Percentiles rank a stretch among this genome's conserved stretches.
phyloP scores from a whole-genome alignment of 2,797 vertebrate species.

The Periparus ater region DNA sequence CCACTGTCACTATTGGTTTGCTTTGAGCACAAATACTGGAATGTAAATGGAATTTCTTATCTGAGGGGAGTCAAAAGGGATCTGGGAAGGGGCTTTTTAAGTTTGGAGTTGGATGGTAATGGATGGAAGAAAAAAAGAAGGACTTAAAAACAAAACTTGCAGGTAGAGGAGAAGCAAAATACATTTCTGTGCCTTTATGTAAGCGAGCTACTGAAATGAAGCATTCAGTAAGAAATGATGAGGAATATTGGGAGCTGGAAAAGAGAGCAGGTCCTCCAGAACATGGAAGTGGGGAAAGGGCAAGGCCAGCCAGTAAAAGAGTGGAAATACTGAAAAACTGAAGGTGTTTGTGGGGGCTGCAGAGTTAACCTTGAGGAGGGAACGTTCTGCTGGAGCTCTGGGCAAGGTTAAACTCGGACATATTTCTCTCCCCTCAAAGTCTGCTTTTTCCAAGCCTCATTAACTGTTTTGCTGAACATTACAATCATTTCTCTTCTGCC shows the following conservation, averaged over 20 bases:
- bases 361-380: not conserved
- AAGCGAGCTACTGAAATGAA: not conserved
- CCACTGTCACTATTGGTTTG: not conserved
- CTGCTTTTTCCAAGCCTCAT: constrained; percentile 49
- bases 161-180: not conserved
- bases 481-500: constrained; percentile 63
- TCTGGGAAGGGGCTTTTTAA: not conserved
- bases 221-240: not conserved
- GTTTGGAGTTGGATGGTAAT: not conserved
- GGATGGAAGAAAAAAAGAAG: not conserved
- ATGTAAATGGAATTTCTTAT: not conserved
- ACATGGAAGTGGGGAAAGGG: not conserved
- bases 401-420: not conserved
- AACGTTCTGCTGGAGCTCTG: not conserved
- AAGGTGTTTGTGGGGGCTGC: not conserved
- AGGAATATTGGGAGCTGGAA: not conserved
- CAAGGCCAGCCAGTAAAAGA: not conserved
- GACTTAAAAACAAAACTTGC: not conserved
- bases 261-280: not conserved
- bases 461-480: constrained; percentile 66
- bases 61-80: not conserved
- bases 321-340: not conserved
- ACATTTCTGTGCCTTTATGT: not conserved
- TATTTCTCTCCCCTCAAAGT: not conserved
- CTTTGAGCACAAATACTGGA: not conserved